A percentile compares a stretch with the other conserved stretches of the same genome.
Conservation (phyloP, 1,140 invertebrate species). For the Calliopsis andreniformis region DNA sequence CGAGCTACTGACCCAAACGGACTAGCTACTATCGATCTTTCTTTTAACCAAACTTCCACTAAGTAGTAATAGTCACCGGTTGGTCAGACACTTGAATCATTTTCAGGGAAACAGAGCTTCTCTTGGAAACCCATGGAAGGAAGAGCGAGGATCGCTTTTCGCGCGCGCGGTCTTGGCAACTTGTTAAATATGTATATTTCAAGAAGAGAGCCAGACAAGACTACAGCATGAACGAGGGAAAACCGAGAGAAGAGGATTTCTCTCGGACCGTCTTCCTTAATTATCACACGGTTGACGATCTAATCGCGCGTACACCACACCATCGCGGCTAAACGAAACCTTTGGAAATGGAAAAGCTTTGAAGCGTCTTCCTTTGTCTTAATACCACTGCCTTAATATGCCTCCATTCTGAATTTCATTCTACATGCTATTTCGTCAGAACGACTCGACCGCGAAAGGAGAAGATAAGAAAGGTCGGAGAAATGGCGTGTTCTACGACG, state of each 20-base stretch:
- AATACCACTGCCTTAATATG: conserved; percentile 71
- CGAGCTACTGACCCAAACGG: too few relatives aligned
- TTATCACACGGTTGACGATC: conserved; percentile 76
- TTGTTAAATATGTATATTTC: conserved; percentile 78
- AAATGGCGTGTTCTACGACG: too few relatives aligned
- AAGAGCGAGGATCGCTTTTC: conserved; percentile 45
- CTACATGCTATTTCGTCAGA: too few relatives aligned
- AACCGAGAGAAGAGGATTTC: conserved; percentile 59
- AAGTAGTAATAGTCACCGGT: too few relatives aligned
- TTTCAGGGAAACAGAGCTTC: conserved; percentile 64
- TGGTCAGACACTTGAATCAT: too few relatives aligned
- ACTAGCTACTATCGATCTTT: too few relatives aligned
- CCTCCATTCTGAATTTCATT: conserved; percentile 6
- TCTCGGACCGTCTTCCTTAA: conserved; percentile 76
- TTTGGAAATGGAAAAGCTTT: conserved; percentile 72
- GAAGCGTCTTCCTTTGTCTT: conserved; percentile 65
- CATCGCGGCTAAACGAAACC: conserved; percentile 67
- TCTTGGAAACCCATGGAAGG: conserved; percentile 38
- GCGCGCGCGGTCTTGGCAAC: conserved; percentile 69
- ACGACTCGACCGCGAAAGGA: too few relatives aligned
- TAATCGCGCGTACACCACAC: conserved; percentile 74
- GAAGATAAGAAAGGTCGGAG: too few relatives aligned
- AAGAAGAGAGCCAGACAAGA: conserved; percentile 60
- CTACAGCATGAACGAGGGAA: conserved; percentile 57
- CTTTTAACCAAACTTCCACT: too few relatives aligned